Percentiles rank a stretch among this genome's conserved stretches.
These are phyloP conservation scores for Drosophila cognata DNA, from an alignment of 2,888 invertebrate genomes.

Conservation along the genomic window DNA sequence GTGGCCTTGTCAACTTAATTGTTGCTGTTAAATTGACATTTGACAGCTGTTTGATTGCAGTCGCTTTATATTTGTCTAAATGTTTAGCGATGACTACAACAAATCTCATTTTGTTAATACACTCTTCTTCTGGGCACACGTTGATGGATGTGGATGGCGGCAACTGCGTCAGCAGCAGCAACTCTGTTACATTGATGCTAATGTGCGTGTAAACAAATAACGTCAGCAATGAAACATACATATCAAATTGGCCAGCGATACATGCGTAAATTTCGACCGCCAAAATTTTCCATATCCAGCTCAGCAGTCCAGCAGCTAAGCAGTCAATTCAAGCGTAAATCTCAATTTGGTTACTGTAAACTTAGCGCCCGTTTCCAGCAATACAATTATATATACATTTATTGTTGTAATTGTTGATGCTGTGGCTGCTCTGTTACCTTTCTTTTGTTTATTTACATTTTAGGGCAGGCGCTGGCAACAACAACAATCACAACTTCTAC, in stretches of 20 bases:
- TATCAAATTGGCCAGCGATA: constrained; percentile 59
- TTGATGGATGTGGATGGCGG: constrained; percentile 62
- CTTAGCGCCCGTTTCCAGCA: constrained; percentile 57
- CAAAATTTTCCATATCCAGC: constrained; percentile 57
- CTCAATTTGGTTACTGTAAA: constrained; percentile 66
- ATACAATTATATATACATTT: constrained; percentile 68
- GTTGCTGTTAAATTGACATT: constrained; percentile 40
- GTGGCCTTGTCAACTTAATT: constrained; percentile 31
- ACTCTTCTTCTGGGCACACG: constrained; percentile 32
- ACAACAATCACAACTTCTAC: constrained; percentile 13
- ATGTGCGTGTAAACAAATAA: constrained; percentile 79
- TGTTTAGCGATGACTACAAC: constrained; percentile 16
- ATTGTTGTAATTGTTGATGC: constrained; percentile 73
- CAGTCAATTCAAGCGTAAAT: constrained; percentile 42
- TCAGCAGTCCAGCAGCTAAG: constrained; percentile 6
- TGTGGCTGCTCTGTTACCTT: constrained; percentile 44
- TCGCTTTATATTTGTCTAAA: constrained; percentile 41
- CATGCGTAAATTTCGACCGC: constrained; percentile 78
- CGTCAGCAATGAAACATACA: constrained; percentile 79
- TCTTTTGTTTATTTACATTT: constrained; percentile 77
- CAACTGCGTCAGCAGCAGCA: constrained; percentile 61
- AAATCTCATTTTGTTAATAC: constrained; percentile 46
- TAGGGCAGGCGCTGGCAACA: constrained; percentile 65
- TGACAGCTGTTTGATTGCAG: constrained; percentile 57
- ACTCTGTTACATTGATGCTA: constrained; percentile 70